Conservation (phyloP, 2,888 invertebrate species). For the Drosophila robusta region DNA sequence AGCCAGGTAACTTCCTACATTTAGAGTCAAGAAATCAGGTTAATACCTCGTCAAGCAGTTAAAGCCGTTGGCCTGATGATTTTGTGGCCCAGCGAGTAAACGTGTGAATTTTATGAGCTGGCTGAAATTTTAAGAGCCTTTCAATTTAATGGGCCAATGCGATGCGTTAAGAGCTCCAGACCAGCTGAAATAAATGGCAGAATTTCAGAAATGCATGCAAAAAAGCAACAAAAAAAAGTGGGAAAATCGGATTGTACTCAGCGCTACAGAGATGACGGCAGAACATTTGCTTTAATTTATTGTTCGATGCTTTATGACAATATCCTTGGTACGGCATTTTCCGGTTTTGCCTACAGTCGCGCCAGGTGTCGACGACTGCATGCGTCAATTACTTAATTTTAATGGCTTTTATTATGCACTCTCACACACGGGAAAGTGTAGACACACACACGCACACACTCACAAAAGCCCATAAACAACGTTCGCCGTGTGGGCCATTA, state of each 20-base stretch:
- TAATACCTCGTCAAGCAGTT: constrained; percentile 26
- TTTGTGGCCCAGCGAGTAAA: constrained; percentile 21
- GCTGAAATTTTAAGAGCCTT: constrained; percentile 59
- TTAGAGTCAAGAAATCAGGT: constrained; percentile 35
- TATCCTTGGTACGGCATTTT: constrained; percentile 33
- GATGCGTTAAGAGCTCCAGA: constrained; percentile 17
- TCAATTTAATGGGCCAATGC: constrained; percentile 57
- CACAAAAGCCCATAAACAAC: constrained; percentile 35
- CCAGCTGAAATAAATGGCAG: constrained; percentile 31
- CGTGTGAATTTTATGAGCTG: constrained; percentile 68
- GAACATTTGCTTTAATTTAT: constrained; percentile 40
- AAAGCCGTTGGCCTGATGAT: constrained; percentile 3
- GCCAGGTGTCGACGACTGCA: constrained; percentile 43
- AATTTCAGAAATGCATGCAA: constrained; percentile 22
- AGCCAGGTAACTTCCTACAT: constrained; percentile 29
- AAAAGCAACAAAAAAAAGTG: neutral
- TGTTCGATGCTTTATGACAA: constrained; percentile 30
- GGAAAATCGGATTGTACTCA: constrained; percentile 1
- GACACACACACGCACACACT: constrained; percentile 11
- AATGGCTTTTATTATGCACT: constrained; percentile 64
- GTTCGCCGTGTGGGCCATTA: constrained; percentile 35
- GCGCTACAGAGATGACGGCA: neutral
- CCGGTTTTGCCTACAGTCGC: constrained; percentile 23
- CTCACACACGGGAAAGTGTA: constrained; percentile 39
- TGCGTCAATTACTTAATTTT: constrained; percentile 71